Base-by-base conservation (phyloP, 2,888 invertebrate genomes). In the Branchellion lobata region DNA sequence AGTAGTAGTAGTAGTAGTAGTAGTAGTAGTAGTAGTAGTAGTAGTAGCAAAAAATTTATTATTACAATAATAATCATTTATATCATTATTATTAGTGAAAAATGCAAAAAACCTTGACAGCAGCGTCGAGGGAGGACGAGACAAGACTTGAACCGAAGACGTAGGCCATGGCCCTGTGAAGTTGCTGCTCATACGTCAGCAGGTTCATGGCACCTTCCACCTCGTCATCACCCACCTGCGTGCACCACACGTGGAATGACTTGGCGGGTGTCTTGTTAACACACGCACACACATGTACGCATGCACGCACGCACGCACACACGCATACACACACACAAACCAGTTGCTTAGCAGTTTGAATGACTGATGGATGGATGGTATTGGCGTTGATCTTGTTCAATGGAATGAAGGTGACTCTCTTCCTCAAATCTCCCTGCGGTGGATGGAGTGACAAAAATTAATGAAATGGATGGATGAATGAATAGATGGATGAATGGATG, bases 91-190 rank as follows among this genome's bases (percentile, higher is more conserved):
- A 40, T 14, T 40, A 14, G 40, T n/a, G n/a, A n/a, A n/a, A n/a
- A n/a, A n/a, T n/a, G n/a, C n/a, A n/a, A 14, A 40, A 24, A 5
- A 79, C 91, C 87, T 91, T 90, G 86, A 92, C 92, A 36, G 97
- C 97, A 34, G 91, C 89, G 61, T 92, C 91, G 88, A 95, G 91
- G 86, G 93, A 92, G 79, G 90, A 90, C 86, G 95, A 95, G 81
- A 98, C 91, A 83, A 99, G 92, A 71, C 92, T 91, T 69, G 84
- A 89, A 0, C 97, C 97, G 88, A 96, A 95, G 83, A 94, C 92
- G 90, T 91, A 95, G 83, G 92, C 90, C 93, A 97, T 93, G 1
- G 95, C 95, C 0, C 91, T 89, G 80, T 90, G 90, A 79, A 93
- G 88, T 79, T 90, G 89, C 21, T 87, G 85, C 74, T 92, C 91